Conservation (phyloP, 2,113 vertebrate species). For the Lampris incognitus region DNA sequence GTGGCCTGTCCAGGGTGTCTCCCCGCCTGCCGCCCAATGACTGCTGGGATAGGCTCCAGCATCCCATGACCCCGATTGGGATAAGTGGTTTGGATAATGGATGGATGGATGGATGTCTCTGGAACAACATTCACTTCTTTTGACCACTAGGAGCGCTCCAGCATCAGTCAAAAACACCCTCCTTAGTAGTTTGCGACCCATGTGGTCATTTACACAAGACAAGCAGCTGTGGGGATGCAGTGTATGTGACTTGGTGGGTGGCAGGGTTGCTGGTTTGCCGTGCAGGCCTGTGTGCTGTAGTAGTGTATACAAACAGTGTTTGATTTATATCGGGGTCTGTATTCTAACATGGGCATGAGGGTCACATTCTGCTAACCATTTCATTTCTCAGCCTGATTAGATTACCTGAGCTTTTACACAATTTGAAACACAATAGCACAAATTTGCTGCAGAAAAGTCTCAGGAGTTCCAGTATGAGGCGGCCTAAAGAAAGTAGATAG, state of each 20-base stretch:
- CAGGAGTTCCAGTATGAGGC: slow-evolving; percentile 64
- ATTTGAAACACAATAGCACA: slow-evolving; percentile 61
- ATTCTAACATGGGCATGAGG: slow-evolving; percentile 51
- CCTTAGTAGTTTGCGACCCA: no score
- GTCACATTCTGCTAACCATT: slow-evolving; percentile 65
- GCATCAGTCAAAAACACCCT: no score
- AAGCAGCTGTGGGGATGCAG: no score
- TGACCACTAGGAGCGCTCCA: no score
- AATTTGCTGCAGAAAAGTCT: slow-evolving; percentile 60
- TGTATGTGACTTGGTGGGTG: slow-evolving; percentile 38
- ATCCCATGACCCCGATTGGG: no score
- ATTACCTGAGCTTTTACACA: slow-evolving; percentile 71
- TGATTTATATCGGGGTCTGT: slow-evolving; percentile 66
- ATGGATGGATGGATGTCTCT: no score
- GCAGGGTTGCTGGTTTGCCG: slow-evolving; percentile 26
- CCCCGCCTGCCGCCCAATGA: no score
- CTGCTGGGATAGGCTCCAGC: no score
- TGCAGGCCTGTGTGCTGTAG: slow-evolving; percentile 14
- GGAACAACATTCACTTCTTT: no score
- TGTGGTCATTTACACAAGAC: no score
- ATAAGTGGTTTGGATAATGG: no score
- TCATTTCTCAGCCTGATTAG: slow-evolving; percentile 77
- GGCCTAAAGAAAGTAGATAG: slow-evolving; percentile 51
- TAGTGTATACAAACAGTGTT: slow-evolving; percentile 49
- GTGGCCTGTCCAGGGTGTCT: no score